Conservation (phyloP, 2,113 vertebrate species). For the Anas platyrhynchos region DNA sequence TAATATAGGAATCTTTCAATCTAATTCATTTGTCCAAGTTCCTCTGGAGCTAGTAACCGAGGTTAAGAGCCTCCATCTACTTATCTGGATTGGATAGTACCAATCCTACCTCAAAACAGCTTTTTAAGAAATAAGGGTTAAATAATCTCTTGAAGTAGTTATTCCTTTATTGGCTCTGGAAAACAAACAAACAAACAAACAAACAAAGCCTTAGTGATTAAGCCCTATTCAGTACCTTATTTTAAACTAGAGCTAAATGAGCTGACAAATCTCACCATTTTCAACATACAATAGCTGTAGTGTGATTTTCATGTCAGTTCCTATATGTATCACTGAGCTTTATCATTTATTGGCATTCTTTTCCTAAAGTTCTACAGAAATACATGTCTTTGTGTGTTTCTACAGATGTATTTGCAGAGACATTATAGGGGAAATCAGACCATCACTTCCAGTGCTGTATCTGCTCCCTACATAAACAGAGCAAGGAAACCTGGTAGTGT, state of each 20-base stretch:
- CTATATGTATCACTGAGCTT: constrained; percentile 11
- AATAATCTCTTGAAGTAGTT: background rate
- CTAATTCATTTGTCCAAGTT: background rate
- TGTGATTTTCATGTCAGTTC: background rate
- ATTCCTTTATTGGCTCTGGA: background rate
- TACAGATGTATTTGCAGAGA: background rate
- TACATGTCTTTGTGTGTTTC: background rate
- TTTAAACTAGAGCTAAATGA: background rate
- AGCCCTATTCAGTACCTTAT: background rate
- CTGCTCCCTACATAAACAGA: background rate
- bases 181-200: background rate
- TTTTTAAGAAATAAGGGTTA: background rate
- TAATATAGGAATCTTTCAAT: background rate
- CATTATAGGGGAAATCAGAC: background rate
- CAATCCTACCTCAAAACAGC: background rate
- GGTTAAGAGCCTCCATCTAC: background rate
- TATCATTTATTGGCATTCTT: background rate
- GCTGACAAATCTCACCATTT: background rate
- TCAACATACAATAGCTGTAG: background rate
- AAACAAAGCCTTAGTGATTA: background rate
- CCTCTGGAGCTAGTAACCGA: background rate
- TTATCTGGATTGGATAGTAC: background rate
- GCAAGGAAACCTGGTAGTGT: background rate
- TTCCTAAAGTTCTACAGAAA: constrained; percentile 22
- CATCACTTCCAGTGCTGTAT: background rate